Percentiles rank a stretch among this genome's conserved stretches.
These are phyloP conservation scores for Chaetorhynchus papuensis DNA, from an alignment of 2,113 vertebrate species.

Conservation along the genomic window DNA sequence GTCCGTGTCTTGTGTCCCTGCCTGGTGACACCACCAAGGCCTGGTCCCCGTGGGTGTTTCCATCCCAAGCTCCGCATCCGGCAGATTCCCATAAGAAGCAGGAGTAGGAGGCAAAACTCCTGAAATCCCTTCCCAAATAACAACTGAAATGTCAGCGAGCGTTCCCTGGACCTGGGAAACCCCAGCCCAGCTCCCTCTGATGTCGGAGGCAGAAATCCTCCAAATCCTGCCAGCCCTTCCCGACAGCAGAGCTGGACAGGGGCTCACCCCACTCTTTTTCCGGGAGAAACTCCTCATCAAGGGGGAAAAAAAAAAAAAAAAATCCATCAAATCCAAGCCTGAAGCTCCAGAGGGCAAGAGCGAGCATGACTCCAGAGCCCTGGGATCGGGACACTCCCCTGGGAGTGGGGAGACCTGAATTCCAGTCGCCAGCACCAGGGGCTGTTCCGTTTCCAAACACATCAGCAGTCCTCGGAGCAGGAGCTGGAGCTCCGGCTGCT, in stretches of 20 bases:
- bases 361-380: constrained; percentile 23
- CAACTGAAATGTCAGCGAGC: accelerated
- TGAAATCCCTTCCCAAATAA: background rate
- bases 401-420: constrained; percentile 56
- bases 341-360: constrained; percentile 56
- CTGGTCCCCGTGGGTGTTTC: background rate
- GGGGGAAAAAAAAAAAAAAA: background rate
- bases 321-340: background rate
- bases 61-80: background rate
- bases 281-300: background rate
- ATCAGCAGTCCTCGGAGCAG: background rate
- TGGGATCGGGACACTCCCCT: constrained; percentile 35
- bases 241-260: background rate
- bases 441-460: background rate
- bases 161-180: background rate
- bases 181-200: background rate
- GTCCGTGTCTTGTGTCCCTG: accelerated
- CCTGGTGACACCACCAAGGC: background rate
- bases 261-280: background rate
- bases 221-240: background rate
- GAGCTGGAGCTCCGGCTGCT: background rate
- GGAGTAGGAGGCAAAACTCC: background rate
- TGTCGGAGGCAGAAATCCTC: background rate
- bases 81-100: background rate
- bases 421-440: background rate